Base-by-base conservation (phyloP, 1,140 invertebrate species). In the Philopotamus ludificatus region DNA sequence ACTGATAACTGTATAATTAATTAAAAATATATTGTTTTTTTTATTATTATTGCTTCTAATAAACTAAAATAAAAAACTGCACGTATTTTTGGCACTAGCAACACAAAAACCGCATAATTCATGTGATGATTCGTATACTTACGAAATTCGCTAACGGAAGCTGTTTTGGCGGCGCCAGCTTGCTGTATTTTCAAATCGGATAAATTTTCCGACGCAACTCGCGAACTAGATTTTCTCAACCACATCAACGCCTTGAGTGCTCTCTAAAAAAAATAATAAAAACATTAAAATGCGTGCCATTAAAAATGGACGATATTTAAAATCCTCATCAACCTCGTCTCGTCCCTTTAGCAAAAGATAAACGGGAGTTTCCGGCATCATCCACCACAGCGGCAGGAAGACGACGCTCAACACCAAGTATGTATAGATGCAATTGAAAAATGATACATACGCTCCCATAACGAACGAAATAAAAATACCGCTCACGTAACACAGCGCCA, bases 311-410 rank as follows among this genome's bases (percentile, higher is more conserved):
- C n/a, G n/a, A n/a, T n/a, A n/a, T n/a, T n/a, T n/a, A n/a, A n/a
- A n/a, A n/a, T n/a, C n/a, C n/a, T n/a, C n/a, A n/a, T n/a, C n/a
- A n/a, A 70, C 68, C 55, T 70, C 28, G 12, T 70, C 47, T 23
- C 34, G 34, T 9, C 49, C 57, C 1, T 49, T 9, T 3, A 70
- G 61, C 1, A 70, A n/a, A 1, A 64, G 39, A 34, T 70, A 49
- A 12, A 50, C 55, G 1, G 68, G 68, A 1, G 68, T 64, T 45
- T 70, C 68, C 10, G 64, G 68, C 64, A 67, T 67, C 16, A 49
- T 59, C 64, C 64, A 66, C 68, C 68, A 70, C 12, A 45, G 15
- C 9, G 65, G 61, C 1, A 62, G 22, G 50, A 55, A 70, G 1
- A 64, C 3, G 3, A 65, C 0, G n/a, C 25, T 47, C 4, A 51